A percentile compares a stretch with the other conserved stretches of the same genome.
Conservation (phyloP, 2,888 invertebrate genomes). For the Orthonychiurus folsomi region DNA sequence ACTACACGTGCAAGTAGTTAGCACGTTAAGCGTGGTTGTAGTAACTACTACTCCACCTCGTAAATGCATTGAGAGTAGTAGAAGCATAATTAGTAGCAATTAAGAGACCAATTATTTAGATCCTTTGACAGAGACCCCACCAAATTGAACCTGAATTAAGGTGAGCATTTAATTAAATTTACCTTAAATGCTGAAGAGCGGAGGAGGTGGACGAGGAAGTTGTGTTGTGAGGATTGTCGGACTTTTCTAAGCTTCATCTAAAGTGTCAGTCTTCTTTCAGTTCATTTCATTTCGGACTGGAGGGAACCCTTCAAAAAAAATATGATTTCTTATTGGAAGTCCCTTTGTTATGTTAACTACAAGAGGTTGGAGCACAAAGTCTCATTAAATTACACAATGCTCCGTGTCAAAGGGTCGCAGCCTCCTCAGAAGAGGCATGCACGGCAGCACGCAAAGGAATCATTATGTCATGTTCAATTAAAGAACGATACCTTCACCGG, state of each 20-base stretch:
- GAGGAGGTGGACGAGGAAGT: too few relatives aligned
- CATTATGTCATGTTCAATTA: not conserved
- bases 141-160: too few relatives aligned
- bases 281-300: not conserved
- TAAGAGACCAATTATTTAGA: too few relatives aligned
- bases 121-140: too few relatives aligned
- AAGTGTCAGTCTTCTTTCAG: too few relatives aligned
- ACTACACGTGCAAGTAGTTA: conserved; percentile 16
- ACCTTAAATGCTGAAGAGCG: too few relatives aligned
- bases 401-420: not conserved
- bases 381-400: not conserved
- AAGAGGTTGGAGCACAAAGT: not conserved
- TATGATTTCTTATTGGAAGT: not conserved
- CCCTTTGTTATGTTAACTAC: not conserved
- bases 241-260: not conserved
- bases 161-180: too few relatives aligned
- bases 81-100: too few relatives aligned
- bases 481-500: not conserved
- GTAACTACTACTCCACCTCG: too few relatives aligned
- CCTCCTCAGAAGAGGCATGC: too few relatives aligned
- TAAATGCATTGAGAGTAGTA: too few relatives aligned
- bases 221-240: not conserved
- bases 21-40: not conserved
- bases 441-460: not conserved
- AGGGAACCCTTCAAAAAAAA: not conserved